Percentiles rank a stretch among this genome's conserved stretches.
These are phyloP conservation scores for Megalonaias nervosa DNA, from an alignment of 1,140 invertebrate species.

Conservation along the genomic window DNA sequence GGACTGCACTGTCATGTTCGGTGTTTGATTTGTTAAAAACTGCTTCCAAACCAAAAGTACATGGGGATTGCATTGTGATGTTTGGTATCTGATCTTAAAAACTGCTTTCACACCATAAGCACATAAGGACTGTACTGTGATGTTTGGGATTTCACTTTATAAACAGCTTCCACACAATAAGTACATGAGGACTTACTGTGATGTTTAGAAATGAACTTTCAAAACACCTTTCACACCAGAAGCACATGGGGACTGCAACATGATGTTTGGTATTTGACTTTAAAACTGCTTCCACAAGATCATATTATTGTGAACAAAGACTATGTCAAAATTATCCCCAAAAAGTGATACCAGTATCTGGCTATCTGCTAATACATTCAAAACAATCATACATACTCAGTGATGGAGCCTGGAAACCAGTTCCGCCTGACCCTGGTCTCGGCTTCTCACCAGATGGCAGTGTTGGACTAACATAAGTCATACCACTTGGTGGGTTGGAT, in stretches of 20 bases:
- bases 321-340: background rate
- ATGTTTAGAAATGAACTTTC: no score
- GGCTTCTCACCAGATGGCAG: slow-evolving; percentile 38
- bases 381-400: slow-evolving; percentile 38
- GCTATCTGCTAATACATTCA: background rate
- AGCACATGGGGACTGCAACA: no score
- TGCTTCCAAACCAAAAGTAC: no score
- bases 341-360: background rate
- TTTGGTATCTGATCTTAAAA: background rate
- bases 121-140: background rate
- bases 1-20: no score
- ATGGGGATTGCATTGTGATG: no score
- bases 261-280: background rate
- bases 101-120: background rate
- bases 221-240: no score
- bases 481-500: slow-evolving; percentile 30
- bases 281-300: background rate
- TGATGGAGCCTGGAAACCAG: slow-evolving; percentile 41
- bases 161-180: no score
- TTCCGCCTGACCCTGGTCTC: slow-evolving; percentile 44
- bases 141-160: no score
- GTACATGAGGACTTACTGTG: no score
- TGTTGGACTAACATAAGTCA: slow-evolving; percentile 46
- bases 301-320: background rate
- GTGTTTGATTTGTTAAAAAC: no score